Evolutionary conservation across 2,797 vertebrate genomes (phyloP).

Genomic region (Poliocrania exsul): DNA sequence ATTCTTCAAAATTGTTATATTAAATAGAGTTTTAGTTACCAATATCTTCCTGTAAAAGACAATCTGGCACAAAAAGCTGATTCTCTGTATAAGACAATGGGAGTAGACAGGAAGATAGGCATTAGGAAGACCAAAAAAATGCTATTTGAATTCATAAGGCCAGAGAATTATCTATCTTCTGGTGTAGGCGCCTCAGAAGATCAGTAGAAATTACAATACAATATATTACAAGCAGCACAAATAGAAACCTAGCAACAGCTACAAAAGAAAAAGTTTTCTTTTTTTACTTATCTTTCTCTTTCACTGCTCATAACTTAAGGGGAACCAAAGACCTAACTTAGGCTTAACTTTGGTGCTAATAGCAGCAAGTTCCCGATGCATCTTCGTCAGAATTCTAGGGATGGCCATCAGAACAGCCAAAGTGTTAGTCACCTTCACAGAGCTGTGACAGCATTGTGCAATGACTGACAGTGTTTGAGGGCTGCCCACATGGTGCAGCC

Average conservation of each 20-base stretch:
- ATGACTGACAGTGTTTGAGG: no score
- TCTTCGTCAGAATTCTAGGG: background rate
- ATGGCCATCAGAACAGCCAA: background rate
- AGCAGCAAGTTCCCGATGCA: background rate
- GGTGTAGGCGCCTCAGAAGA: background rate
- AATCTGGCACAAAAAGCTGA: background rate
- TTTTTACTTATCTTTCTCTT: background rate
- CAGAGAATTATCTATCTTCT: background rate
- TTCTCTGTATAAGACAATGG: background rate
- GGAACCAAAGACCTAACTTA: background rate
- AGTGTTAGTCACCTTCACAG: background rate
- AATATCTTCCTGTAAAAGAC: background rate
- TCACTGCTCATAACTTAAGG: background rate
- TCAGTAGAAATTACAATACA: background rate
- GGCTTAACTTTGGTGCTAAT: background rate
- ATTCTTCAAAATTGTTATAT: background rate
- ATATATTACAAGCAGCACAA: background rate
- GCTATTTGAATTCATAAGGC: background rate
- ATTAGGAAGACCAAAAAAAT: constrained; percentile 9
- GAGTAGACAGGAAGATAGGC: background rate
- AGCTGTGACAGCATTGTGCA: rapidly evolving
- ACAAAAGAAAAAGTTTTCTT: background rate
- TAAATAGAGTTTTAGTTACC: background rate
- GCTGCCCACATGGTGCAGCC: background rate
- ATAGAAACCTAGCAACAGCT: background rate